Evolutionary conservation across 2,888 invertebrate species (phyloP).

Genomic region (Leistus spinibarbis): DNA sequence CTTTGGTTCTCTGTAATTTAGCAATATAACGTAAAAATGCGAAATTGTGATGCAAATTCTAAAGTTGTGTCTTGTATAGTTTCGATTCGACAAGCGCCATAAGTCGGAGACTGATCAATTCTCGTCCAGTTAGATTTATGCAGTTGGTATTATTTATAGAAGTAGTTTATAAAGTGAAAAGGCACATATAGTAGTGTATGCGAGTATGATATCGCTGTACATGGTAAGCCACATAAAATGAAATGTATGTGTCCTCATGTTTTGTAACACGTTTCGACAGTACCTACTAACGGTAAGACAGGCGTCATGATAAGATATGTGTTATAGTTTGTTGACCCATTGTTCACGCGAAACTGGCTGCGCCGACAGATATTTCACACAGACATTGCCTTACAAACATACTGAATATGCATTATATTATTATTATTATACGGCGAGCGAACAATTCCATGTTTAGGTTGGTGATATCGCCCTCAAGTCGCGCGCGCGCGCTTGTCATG

Average conservation of each 20-base stretch:
- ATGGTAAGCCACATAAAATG: background rate
- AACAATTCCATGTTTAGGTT: background rate
- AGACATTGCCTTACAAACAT: background rate
- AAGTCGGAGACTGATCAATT: background rate
- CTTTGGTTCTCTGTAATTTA: no score
- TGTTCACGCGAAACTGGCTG: constrained; percentile 3
- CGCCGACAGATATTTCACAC: background rate
- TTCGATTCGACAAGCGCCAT: background rate
- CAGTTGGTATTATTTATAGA: background rate
- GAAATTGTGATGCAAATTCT: no score
- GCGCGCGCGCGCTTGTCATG: background rate
- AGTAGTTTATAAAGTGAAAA: background rate
- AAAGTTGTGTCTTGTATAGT: background rate
- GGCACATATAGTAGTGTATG: background rate
- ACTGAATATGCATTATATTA: background rate
- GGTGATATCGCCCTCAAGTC: background rate
- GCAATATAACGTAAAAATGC: no score
- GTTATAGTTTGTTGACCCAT: constrained; percentile 36
- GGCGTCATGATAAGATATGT: constrained; percentile 27
- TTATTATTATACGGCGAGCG: background rate
- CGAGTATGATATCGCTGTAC: background rate
- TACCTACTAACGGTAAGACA: constrained; percentile 17
- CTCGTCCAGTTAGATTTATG: background rate
- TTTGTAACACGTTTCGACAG: background rate
- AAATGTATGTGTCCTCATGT: constrained; percentile 9